These are phyloP conservation scores for Peromyscus leucopus DNA, from an alignment of 2,113 vertebrate species.

Conservation along the genomic window DNA sequence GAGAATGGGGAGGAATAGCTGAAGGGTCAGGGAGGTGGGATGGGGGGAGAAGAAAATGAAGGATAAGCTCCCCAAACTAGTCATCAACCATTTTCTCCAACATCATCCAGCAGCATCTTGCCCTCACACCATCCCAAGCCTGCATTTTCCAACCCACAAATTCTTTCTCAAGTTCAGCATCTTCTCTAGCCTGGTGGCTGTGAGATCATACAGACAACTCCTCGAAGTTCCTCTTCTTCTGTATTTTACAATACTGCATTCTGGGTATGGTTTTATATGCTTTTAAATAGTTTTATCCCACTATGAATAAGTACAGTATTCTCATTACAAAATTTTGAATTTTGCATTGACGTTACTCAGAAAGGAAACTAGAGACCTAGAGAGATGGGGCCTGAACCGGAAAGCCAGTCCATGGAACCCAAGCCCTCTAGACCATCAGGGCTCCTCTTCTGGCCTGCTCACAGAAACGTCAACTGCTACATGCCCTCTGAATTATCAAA, in stretches of 20 bases:
- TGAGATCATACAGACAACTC: background rate
- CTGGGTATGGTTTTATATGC: background rate
- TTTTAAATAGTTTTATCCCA: background rate
- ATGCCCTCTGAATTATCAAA: background rate
- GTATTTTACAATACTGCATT: background rate
- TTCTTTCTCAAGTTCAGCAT: background rate
- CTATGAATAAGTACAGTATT: background rate
- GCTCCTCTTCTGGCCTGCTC: background rate
- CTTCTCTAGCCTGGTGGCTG: background rate
- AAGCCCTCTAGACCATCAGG: background rate
- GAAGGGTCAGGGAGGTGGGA: background rate
- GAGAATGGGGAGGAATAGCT: background rate
- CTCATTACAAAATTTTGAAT: background rate
- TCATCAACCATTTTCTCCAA: background rate
- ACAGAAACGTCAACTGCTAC: background rate
- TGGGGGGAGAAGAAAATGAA: background rate
- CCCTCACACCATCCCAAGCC: background rate
- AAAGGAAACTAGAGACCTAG: background rate
- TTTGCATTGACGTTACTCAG: background rate
- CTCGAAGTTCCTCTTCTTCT: background rate
- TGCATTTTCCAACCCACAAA: background rate
- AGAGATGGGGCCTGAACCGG: background rate
- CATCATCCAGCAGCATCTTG: fast-evolving
- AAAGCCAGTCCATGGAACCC: background rate
- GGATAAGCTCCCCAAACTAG: background rate